These are phyloP conservation scores for Cotesia chilonis DNA, from an alignment of 1,140 invertebrate genomes.

Conservation along the genomic window DNA sequence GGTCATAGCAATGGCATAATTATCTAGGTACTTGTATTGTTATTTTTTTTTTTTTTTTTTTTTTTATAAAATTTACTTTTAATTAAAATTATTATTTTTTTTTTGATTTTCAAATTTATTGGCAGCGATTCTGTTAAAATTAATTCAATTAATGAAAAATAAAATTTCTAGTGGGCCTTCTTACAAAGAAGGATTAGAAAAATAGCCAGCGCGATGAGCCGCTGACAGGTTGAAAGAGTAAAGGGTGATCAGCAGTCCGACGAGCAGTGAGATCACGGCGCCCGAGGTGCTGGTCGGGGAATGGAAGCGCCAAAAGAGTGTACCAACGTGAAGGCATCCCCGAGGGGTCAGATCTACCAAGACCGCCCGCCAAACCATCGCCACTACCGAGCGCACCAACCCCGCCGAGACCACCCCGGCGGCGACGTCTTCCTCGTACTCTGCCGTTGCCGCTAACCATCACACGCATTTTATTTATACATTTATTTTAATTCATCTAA, in stretches of 20 bases:
- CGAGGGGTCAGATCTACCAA: slow-evolving; percentile 56
- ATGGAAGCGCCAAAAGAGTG: slow-evolving; percentile 87
- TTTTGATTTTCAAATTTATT: slow-evolving; percentile 23
- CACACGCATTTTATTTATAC: slow-evolving; percentile 41
- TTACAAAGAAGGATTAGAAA: slow-evolving; percentile 74
- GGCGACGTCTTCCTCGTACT: slow-evolving; percentile 59
- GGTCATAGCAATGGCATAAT: slow-evolving; percentile 15
- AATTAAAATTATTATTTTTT: slow-evolving; percentile 10
- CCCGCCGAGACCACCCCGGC: slow-evolving; percentile 61
- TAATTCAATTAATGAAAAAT: no score
- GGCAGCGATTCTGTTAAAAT: neutral
- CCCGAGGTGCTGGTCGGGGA: slow-evolving; percentile 89
- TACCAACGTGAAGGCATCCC: slow-evolving; percentile 83
- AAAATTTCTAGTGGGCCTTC: no score
- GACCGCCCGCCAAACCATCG: slow-evolving; percentile 57
- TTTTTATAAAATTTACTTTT: neutral
- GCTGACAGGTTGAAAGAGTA: slow-evolving; percentile 63
- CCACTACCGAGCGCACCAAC: slow-evolving; percentile 63
- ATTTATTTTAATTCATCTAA: neutral
- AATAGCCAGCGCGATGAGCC: slow-evolving; percentile 80
- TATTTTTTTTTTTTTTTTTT: neutral
- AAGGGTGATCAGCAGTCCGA: slow-evolving; percentile 71
- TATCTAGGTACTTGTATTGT: neutral
- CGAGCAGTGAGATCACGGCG: slow-evolving; percentile 80
- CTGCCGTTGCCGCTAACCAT: slow-evolving; percentile 60